These are phyloP conservation scores for Astyanax mexicanus DNA, from an alignment of 2,797 vertebrate genomes.

Conservation along the genomic window DNA sequence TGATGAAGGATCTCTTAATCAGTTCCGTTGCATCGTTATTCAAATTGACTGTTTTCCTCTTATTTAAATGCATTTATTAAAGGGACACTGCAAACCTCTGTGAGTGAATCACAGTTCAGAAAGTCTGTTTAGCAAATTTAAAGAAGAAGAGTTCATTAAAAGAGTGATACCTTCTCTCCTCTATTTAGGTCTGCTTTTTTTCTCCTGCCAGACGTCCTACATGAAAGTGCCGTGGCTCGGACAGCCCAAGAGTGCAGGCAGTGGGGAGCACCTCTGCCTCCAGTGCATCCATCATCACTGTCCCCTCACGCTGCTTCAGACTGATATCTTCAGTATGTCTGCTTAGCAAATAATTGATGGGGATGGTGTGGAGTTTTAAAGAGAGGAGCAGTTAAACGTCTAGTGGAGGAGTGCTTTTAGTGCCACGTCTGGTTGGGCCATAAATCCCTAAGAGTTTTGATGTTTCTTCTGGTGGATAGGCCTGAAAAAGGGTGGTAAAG, in stretches of 20 bases:
- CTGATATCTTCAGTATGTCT: constrained; percentile 80
- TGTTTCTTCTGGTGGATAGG: not conserved
- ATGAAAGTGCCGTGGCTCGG: constrained; percentile 59
- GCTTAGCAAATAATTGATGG: constrained; percentile 80
- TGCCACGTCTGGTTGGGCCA: constrained; percentile 46
- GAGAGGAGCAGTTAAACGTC: constrained; percentile 63
- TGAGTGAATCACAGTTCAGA: no score
- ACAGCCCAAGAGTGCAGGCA: constrained; percentile 70
- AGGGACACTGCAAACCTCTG: no score
- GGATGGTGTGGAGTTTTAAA: constrained; percentile 70
- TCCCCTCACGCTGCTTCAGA: constrained; percentile 74
- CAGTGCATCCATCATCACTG: constrained; percentile 75
- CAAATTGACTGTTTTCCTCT: no score
- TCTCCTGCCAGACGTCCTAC: constrained; percentile 4
- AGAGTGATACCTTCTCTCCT: not conserved
- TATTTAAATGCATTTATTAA: no score
- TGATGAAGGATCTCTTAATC: no score
- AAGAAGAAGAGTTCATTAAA: no score
- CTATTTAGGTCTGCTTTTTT: constrained; percentile 7
- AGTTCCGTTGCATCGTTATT: no score
- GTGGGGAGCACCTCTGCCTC: constrained; percentile 65
- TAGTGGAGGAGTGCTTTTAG: constrained; percentile 60
- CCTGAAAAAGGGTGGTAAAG: not conserved
- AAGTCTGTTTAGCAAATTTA: no score
- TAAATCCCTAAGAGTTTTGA: not conserved